Conservation (phyloP, 92 coral and sea anemone genomes). For the Blastomussa wellsi region DNA sequence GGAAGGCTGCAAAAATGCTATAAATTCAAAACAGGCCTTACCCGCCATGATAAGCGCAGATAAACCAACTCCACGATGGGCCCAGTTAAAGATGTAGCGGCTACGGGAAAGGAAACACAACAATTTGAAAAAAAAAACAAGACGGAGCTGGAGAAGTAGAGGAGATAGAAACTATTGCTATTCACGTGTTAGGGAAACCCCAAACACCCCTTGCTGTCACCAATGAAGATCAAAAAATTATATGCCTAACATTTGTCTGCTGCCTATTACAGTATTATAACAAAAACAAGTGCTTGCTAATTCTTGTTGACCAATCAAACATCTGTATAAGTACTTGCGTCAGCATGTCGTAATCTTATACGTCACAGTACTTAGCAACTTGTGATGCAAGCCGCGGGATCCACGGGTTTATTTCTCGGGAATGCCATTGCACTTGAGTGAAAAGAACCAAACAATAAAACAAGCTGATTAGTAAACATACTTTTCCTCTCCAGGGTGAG, state of each 20-base stretch:
- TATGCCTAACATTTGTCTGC: too few species aligned
- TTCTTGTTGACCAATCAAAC: neutral
- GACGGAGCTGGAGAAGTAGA: neutral
- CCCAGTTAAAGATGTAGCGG: slow-evolving; percentile 81
- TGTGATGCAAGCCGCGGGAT: neutral
- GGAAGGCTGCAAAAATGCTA: too few species aligned
- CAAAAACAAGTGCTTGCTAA: too few species aligned
- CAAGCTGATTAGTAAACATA: slow-evolving; percentile 34
- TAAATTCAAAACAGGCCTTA: slow-evolving; percentile 7
- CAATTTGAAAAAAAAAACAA: neutral
- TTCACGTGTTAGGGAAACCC: too few species aligned
- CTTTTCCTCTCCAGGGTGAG: slow-evolving; percentile 76
- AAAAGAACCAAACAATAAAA: neutral
- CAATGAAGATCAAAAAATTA: too few species aligned
- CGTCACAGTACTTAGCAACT: neutral
- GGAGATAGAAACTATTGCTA: neutral
- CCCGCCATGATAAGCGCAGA: slow-evolving; percentile 68
- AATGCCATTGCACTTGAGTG: too few species aligned
- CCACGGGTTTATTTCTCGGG: neutral
- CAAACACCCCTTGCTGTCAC: too few species aligned
- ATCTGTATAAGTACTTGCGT: neutral
- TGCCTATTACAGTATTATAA: too few species aligned
- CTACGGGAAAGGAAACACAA: slow-evolving; percentile 29
- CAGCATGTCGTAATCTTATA: neutral
- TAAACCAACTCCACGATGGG: slow-evolving; percentile 80